Evolutionary conservation across 2,888 invertebrate genomes (phyloP), one percentile per base, ranked within the genome.

Genomic region (Lymantria dispar): DNA sequence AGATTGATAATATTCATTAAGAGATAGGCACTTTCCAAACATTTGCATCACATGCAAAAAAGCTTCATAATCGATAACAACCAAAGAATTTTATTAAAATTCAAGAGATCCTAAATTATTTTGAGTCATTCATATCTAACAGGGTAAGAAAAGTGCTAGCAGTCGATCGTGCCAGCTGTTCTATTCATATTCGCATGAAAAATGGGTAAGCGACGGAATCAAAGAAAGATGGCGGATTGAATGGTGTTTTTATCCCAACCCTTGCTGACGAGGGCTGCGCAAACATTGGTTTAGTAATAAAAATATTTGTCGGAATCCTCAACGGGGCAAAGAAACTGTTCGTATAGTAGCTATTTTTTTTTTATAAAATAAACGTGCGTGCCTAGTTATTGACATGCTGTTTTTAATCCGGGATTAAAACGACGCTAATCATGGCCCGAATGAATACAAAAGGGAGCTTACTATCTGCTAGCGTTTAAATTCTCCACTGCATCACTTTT

Each of bases 261-360:
- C 86, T 81, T 82, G 80, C 80, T 81, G 85, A 81, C 80, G 80
- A 85, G 83, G 78, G 81, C 78, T 80, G 74, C 68, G 80, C 83
- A 88, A 89, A 91, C 88, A 88, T 90, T 88, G 83, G 85, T 84
- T 83, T 80, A 82, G 86, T 87, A 86, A 88, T 87, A 87, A 88
- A 89, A 91, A 90, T 88, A 90, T 91, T 90, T 87, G 86, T 81
- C 70, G 74, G 81, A 85, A 83, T 83, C 66, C 80, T 80, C 82
- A 68, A 77, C 75, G 76, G 77, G 72, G 66, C 74, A 74, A 83
- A 77, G 76, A 81, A 80, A 62, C 61, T 63, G 54, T 62, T 60
- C 50, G 52, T 60, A 60, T 55, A 45, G 80, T 78, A 74, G 76
- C 77, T 71, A 85, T 50, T 54, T 83, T 80, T 14, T 14, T 78